Percentiles rank a stretch among this genome's conserved stretches.
Conservation (phyloP, 2,888 invertebrate genomes). For the Rhodophaea formosa region DNA sequence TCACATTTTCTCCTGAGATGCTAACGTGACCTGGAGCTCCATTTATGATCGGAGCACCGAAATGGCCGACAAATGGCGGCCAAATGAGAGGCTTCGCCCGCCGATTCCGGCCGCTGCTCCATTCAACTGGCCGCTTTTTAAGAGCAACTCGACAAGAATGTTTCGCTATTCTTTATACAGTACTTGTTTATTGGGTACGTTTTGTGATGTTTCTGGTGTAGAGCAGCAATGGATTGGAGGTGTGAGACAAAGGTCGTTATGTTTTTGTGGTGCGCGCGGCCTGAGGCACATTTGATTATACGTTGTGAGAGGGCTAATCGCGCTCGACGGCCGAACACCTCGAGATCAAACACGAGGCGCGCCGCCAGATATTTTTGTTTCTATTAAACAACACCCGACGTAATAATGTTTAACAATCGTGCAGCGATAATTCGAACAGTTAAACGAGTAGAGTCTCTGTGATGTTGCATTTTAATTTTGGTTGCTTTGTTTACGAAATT, state of each 20-base stretch:
- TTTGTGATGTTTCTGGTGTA: constrained; percentile 9
- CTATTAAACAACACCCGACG: constrained; percentile 82
- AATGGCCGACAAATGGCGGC: constrained; percentile 81
- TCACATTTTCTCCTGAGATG: constrained; percentile 75
- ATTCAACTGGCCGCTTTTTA: constrained; percentile 59
- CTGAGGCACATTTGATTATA: constrained; percentile 80
- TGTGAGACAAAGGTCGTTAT: constrained; percentile 27
- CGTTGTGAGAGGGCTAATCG: constrained; percentile 81
- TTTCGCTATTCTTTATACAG: constrained; percentile 29
- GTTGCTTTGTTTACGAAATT: no score
- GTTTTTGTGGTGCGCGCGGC: constrained; percentile 50
- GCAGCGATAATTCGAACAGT: constrained; percentile 77
- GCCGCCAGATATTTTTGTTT: constrained; percentile 82
- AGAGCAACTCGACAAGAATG: constrained; percentile 34
- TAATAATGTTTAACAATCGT: constrained; percentile 82
- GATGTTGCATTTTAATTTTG: neutral
- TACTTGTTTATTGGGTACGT: constrained; percentile 20
- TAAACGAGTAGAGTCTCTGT: constrained; percentile 41
- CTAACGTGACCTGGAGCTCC: constrained; percentile 77
- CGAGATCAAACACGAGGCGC: constrained; percentile 82
- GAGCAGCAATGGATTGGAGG: constrained; percentile 41
- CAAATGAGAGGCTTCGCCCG: constrained; percentile 79
- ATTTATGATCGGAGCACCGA: constrained; percentile 80
- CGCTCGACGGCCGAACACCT: constrained; percentile 81
- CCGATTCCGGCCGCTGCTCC: constrained; percentile 66